Evolutionary conservation across 2,888 invertebrate species (phyloP).

Genomic region (Eristalinus aeneus): DNA sequence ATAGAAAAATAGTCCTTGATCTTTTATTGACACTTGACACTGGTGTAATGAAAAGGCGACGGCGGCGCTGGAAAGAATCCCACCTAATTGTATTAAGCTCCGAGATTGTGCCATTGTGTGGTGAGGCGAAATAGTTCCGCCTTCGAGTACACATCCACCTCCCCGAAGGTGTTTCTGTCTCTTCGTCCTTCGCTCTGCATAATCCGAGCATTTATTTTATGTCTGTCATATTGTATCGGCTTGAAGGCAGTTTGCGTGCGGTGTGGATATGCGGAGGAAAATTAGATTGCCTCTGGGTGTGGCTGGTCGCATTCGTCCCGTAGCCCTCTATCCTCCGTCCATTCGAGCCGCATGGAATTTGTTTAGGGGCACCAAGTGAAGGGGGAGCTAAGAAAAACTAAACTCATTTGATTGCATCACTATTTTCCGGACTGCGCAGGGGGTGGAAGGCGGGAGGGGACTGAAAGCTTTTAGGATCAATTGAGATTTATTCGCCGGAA

Average conservation of each 20-base stretch:
- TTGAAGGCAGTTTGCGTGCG: slow-evolving; percentile 27
- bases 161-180: not conserved
- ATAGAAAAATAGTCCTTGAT: slow-evolving; percentile 51
- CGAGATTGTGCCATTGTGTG: slow-evolving; percentile 53
- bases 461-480: slow-evolving; percentile 52
- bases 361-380: slow-evolving; percentile 20
- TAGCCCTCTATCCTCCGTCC: no score
- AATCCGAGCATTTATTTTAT: slow-evolving; percentile 58
- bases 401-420: slow-evolving; percentile 50
- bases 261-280: slow-evolving; percentile 31
- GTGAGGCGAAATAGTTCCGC: slow-evolving; percentile 21
- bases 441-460: no score
- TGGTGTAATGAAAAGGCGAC: slow-evolving; percentile 58
- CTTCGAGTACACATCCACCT: not conserved
- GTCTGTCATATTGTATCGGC: slow-evolving; percentile 46
- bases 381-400: not conserved
- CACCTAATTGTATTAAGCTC: slow-evolving; percentile 65
- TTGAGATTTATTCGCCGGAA: slow-evolving; percentile 39
- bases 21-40: slow-evolving; percentile 61
- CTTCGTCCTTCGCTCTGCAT: slow-evolving; percentile 18
- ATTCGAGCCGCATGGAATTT: slow-evolving; percentile 12
- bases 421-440: slow-evolving; percentile 21
- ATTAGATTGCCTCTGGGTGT: slow-evolving; percentile 46
- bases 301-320: not conserved
- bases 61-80: slow-evolving; percentile 42